Base-by-base conservation (phyloP, 2,113 vertebrate genomes). In the Smithornis capensis region DNA sequence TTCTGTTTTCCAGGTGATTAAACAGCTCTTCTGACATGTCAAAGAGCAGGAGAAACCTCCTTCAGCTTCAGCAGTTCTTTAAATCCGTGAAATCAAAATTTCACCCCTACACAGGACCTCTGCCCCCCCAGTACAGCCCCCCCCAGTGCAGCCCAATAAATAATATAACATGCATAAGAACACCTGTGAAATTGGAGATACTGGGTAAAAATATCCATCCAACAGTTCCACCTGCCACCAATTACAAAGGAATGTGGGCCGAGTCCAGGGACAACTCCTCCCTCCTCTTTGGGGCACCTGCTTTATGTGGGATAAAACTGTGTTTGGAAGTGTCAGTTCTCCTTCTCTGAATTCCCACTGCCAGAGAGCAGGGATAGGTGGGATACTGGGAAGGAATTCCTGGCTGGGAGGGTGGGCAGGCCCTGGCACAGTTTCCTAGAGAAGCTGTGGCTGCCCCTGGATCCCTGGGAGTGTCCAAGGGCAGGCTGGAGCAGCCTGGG, bases 361-460 rank as follows among this genome's bases (percentile, higher is more conserved):
- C 4, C 47, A 53, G 6, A n/a, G 52, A 22, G 27, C 37, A 74
- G 52, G n/a, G 29, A 0, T 10, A 3, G 62, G 0, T 40, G 70
- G 25, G 55, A 62, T 2, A 5, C 7, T 29, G 53, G 60, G 69
- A 27, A 59, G 68, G 55, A 69, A 47, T 68, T 47, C 4, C 12
- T 44, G 17, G 4, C 44, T 65, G 50, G 37, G 40, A 37, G 11
- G 12, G 31, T 29, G 60, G 25, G 49, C 3, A 65, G 49, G 56
- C 11, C 7, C 56, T 76, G n/a, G 19, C 5, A 18, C 4, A 35
- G 40, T 2, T 37, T 8, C 23, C 56, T 67, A 80, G 57, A 80
- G 35, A 23, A 56, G 57, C 76, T 57, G 42, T 5, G 76, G 85
- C 50, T 88, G 67, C 42, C 67, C 21, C 57, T 83, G 81, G 81